Conservation (phyloP, 2,888 invertebrate species). For the Phaedon cochleariae region DNA sequence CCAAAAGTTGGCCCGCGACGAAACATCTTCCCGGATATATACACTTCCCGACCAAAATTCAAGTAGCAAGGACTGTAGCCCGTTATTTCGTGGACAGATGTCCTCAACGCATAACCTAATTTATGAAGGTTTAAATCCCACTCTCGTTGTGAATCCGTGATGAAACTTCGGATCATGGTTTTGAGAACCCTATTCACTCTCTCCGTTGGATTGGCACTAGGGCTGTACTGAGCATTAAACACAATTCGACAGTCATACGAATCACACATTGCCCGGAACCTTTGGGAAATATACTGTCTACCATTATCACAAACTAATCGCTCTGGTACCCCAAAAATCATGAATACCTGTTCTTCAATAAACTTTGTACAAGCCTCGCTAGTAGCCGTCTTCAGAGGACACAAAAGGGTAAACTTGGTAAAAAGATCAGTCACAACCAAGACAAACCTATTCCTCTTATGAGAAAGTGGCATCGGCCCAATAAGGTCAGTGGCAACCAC, state of each 20-base stretch:
- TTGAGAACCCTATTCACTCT: conserved; percentile 48
- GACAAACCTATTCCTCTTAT: conserved; percentile 20
- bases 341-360: conserved; percentile 34
- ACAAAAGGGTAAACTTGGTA: conserved; percentile 22
- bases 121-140: conserved; percentile 47
- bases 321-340: conserved; percentile 40
- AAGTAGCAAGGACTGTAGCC: conserved; percentile 42
- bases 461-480: conserved; percentile 26
- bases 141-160: conserved; percentile 12
- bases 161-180: conserved; percentile 39
- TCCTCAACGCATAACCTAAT: conserved; percentile 45
- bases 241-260: conserved; percentile 32
- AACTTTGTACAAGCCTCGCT: conserved; percentile 6
- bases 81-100: conserved; percentile 41
- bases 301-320: conserved; percentile 42
- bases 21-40: conserved; percentile 22
- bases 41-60: conserved; percentile 37
- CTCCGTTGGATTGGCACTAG: conserved; percentile 52
- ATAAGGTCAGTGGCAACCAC: conserved; percentile 27
- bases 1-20: not conserved
- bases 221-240: conserved; percentile 46
- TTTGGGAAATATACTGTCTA: conserved; percentile 20
- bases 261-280: conserved; percentile 20
- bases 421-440: conserved; percentile 31
- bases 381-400: conserved; percentile 21